Percentiles rank a stretch among this genome's conserved stretches.
Conservation (phyloP, 2,888 invertebrate species). For the Vannuccia rotundouncinata region DNA sequence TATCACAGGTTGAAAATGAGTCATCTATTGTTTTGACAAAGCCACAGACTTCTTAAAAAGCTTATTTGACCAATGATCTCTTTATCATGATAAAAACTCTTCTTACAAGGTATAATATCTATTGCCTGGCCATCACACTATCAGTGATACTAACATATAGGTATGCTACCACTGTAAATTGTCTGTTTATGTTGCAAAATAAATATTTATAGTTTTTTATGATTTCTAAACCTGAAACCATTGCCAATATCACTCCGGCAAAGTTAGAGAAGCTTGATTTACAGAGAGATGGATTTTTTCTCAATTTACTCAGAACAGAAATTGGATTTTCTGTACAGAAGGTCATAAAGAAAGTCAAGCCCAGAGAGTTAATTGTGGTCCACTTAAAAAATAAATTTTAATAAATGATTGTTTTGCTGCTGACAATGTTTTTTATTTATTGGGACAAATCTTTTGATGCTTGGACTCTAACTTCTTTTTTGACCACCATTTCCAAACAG, state of each 20-base stretch:
- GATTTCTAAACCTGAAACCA: neutral
- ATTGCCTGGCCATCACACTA: neutral
- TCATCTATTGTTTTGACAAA: too few relatives aligned
- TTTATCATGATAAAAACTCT: neutral
- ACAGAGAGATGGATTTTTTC: neutral
- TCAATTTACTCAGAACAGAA: neutral
- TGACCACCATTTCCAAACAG: neutral
- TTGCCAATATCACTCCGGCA: neutral
- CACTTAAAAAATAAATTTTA: neutral
- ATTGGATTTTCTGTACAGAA: neutral
- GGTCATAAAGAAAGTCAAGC: neutral
- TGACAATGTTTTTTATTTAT: neutral
- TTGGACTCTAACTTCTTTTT: neutral
- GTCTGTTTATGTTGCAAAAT: neutral
- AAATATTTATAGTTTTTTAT: neutral
- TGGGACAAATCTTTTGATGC: neutral
- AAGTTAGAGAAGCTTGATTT: neutral
- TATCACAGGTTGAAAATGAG: too few relatives aligned
- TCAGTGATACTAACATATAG: neutral
- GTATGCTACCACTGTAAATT: neutral
- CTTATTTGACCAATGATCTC: neutral
- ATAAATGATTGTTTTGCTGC: neutral
- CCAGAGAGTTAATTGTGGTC: neutral
- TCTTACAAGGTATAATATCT: neutral
- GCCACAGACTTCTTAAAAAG: neutral